phyloP scores from a whole-genome alignment of 2,797 vertebrate genomes.

The Poeciliopsis paucimaculata region DNA sequence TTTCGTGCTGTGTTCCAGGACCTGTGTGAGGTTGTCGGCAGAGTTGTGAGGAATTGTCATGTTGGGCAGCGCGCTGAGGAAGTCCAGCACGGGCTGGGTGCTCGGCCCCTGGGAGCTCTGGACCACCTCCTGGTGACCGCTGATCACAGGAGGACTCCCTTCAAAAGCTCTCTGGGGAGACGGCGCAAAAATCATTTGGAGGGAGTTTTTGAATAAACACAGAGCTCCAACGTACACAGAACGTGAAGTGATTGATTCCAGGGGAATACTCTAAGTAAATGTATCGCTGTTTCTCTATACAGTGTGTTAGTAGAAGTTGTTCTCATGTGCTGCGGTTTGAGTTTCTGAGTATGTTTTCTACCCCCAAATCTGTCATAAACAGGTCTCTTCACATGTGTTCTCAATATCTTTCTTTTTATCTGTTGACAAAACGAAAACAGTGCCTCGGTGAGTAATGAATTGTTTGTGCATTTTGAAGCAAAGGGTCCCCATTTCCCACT shows the following conservation, averaged over 20 bases:
- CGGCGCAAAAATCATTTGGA: conserved; percentile 33
- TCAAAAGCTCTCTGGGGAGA: conserved; percentile 76
- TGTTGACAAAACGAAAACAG: conserved; percentile 57
- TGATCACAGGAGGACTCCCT: conserved; percentile 76
- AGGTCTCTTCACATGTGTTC: conserved; percentile 58
- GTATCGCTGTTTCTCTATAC: conserved; percentile 32
- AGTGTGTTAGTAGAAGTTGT: conserved; percentile 56
- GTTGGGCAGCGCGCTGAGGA: conserved; percentile 81
- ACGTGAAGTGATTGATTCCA: conserved; percentile 47
- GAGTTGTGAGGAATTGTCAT: conserved; percentile 78
- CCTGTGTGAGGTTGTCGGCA: conserved; percentile 89
- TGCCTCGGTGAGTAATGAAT: conserved; percentile 51
- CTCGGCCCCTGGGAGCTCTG: conserved; percentile 49
- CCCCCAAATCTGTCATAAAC: conserved; percentile 62
- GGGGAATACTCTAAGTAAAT: conserved; percentile 38
- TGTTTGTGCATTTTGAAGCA: conserved; percentile 46
- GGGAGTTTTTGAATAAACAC: conserved; percentile 25
- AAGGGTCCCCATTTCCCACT: conserved; percentile 36
- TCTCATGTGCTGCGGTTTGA: conserved; percentile 46
- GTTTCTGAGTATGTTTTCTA: conserved; percentile 46
- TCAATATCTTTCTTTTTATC: conserved; percentile 61
- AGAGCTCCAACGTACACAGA: conserved; percentile 50
- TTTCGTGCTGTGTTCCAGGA: conserved; percentile 56
- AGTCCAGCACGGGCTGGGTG: conserved; percentile 60
- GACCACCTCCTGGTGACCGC: conserved; percentile 60